Conservation (phyloP, 2,797 vertebrate genomes). For the Erpetoichthys calabaricus region DNA sequence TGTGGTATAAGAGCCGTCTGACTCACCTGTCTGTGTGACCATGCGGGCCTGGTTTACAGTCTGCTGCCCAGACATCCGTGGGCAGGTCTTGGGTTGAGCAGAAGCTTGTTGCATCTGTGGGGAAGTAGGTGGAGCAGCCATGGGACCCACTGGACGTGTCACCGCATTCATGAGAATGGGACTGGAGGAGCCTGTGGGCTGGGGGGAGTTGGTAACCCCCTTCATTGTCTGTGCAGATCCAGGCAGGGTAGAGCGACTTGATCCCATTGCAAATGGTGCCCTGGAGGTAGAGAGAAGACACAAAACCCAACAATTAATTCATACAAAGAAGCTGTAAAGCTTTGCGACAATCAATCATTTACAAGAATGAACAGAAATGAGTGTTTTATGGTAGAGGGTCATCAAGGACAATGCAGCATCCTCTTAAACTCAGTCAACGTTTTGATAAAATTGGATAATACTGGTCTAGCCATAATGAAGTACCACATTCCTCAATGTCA, state of each 20-base stretch:
- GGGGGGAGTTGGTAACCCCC: conserved; percentile 42
- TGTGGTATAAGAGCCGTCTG: not conserved
- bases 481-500: no score
- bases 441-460: no score
- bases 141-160: conserved; percentile 55
- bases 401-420: no score
- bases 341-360: no score
- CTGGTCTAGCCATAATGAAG: no score
- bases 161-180: conserved; percentile 40
- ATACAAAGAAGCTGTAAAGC: no score
- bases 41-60: conserved; percentile 52
- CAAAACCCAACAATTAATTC: no score
- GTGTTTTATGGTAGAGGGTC: no score
- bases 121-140: conserved; percentile 49
- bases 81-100: conserved; percentile 64
- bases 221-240: conserved; percentile 47
- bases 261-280: conserved; percentile 65
- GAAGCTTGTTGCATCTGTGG: conserved; percentile 52
- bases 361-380: no score
- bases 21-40: conserved; percentile 71
- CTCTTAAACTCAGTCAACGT: no score
- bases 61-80: conserved; percentile 63
- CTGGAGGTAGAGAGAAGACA: conserved; percentile 36
- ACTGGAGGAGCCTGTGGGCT: conserved; percentile 48
- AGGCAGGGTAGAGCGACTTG: conserved; percentile 54